Evolutionary conservation across 2,888 invertebrate species (phyloP).

Genomic region (Itoplectis maculator): DNA sequence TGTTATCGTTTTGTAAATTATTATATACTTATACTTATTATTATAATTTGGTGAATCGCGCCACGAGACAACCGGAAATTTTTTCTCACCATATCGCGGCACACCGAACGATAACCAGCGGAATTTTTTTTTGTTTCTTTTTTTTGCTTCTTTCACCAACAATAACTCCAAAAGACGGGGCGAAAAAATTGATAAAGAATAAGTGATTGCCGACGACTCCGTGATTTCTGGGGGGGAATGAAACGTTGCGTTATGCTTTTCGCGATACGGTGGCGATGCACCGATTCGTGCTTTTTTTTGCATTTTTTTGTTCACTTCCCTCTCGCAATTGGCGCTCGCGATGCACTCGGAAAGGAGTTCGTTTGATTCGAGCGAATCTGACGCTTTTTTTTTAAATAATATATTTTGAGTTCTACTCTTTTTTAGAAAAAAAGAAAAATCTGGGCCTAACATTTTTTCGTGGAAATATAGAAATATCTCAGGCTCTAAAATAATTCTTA

Average conservation of each 20-base stretch:
- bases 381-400: too few relatives aligned
- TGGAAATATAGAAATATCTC: too few relatives aligned
- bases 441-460: too few relatives aligned
- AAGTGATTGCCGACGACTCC: background rate
- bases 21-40: too few relatives aligned
- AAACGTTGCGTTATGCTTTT: slow-evolving; percentile 13
- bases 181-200: slow-evolving; percentile 20
- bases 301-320: slow-evolving; percentile 7
- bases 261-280: slow-evolving; percentile 3
- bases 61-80: slow-evolving; percentile 1
- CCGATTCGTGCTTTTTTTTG: background rate
- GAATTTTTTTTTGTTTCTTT: background rate
- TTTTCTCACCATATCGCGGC: background rate
- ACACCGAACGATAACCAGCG: background rate
- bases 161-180: background rate
- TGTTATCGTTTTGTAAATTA: background rate
- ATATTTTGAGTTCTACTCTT: too few relatives aligned
- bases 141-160: background rate
- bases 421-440: too few relatives aligned
- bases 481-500: background rate
- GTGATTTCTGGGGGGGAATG: background rate
- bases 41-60: slow-evolving; percentile 8
- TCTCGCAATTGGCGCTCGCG: background rate
- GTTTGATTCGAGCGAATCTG: too few relatives aligned
- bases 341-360: too few relatives aligned